phyloP scores from a whole-genome alignment of 2,888 invertebrate species.

The Drosophila prostipennis region DNA sequence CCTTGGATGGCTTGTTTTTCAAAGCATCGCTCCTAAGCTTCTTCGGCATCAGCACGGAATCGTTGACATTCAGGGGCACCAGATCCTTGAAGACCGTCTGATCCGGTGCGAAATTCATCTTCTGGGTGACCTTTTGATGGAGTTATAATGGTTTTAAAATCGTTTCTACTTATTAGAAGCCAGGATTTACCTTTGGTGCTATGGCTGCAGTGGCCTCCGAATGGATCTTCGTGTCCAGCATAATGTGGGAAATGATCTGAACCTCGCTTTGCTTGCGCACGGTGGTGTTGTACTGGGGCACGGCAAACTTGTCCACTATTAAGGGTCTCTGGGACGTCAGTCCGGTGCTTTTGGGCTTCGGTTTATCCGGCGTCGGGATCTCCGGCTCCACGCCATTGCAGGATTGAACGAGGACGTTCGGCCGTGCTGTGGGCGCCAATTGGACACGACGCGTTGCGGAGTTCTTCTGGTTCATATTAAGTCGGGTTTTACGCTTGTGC shows the following conservation, averaged over 20 bases:
- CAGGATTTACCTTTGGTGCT: constrained; percentile 65
- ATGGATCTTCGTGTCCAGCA: constrained; percentile 43
- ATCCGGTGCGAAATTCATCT: constrained; percentile 74
- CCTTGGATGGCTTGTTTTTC: constrained; percentile 7
- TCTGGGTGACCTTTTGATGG: constrained; percentile 70
- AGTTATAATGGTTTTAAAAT: background rate
- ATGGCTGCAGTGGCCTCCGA: constrained; percentile 66
- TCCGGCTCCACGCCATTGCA: background rate
- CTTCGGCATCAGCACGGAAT: constrained; percentile 58
- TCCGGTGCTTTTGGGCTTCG: background rate
- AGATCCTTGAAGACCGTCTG: constrained; percentile 72
- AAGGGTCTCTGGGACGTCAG: background rate
- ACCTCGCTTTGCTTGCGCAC: constrained; percentile 60
- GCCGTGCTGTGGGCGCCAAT: background rate
- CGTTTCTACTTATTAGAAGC: too few relatives aligned
- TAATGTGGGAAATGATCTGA: constrained; percentile 41
- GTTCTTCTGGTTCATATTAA: constrained; percentile 13
- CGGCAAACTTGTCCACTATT: constrained; percentile 27
- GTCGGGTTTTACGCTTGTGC: constrained; percentile 25
- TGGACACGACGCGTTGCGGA: constrained; percentile 16
- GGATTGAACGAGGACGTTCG: constrained; percentile 31
- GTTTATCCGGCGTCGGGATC: background rate
- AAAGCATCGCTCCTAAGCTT: constrained; percentile 47
- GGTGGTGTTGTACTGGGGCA: constrained; percentile 68
- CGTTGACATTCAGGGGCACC: constrained; percentile 78